Percentiles rank a stretch among this genome's conserved stretches.
phyloP scores from a whole-genome alignment of 2,113 vertebrate species.

The Neodon shergylaensis region DNA sequence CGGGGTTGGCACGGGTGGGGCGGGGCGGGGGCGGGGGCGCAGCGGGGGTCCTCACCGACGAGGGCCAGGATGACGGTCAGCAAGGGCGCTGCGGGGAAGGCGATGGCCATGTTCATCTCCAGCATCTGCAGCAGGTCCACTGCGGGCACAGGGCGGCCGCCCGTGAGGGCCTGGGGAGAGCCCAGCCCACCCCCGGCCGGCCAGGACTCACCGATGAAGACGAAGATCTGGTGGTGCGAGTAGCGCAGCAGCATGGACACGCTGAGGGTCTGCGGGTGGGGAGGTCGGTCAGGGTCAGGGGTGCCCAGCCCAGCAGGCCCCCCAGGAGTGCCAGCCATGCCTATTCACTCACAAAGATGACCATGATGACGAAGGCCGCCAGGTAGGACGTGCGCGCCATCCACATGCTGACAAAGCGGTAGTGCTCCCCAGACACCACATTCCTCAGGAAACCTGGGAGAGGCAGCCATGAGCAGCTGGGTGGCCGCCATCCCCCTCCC shows the following conservation, averaged over 20 bases:
- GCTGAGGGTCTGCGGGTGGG: constrained; percentile 91
- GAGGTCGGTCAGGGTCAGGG: background rate
- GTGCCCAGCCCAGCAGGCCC: background rate
- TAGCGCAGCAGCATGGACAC: constrained; percentile 98
- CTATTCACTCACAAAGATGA: constrained; percentile 94
- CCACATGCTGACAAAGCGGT: constrained; percentile 99
- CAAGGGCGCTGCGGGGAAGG: constrained; percentile 97
- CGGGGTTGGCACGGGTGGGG: background rate
- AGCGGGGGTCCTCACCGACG: constrained; percentile 89
- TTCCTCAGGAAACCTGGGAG: constrained; percentile 95
- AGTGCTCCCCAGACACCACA: constrained; percentile 97
- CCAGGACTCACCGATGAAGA: constrained; percentile 94
- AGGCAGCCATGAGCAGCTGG: background rate
- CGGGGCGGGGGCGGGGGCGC: background rate
- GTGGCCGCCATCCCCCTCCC: accelerated
- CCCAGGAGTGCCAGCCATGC: background rate
- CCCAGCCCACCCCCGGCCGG: background rate
- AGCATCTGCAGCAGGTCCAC: constrained; percentile 99
- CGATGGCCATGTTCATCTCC: constrained; percentile 99
- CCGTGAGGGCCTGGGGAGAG: constrained; percentile 24
- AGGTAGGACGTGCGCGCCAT: constrained; percentile 98
- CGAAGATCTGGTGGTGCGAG: constrained; percentile 98
- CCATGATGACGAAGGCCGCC: constrained; percentile 98
- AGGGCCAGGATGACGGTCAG: constrained; percentile 98
- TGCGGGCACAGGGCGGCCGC: constrained; percentile 81